phyloP scores from a whole-genome alignment of 1,140 invertebrate species.

The Drosophila saltans region DNA sequence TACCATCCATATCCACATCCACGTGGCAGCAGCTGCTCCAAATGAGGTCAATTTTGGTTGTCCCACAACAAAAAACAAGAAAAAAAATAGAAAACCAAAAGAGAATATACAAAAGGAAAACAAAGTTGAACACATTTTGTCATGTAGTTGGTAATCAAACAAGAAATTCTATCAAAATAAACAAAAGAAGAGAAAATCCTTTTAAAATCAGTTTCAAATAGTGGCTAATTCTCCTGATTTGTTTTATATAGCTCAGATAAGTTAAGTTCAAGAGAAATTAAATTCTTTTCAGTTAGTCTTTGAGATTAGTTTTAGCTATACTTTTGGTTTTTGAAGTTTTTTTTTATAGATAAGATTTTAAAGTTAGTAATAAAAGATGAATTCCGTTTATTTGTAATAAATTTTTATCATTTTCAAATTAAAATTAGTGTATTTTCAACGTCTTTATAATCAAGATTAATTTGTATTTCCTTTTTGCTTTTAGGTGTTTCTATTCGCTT shows the following conservation, averaged over 20 bases:
- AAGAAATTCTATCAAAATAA: neutral
- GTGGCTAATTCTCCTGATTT: too few relatives aligned
- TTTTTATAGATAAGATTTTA: too few relatives aligned
- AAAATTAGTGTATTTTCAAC: neutral
- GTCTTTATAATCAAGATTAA: neutral
- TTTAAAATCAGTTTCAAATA: too few relatives aligned
- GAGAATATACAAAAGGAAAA: neutral
- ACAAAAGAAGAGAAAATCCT: neutral
- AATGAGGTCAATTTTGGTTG: slow-evolving; percentile 50
- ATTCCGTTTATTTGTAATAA: too few relatives aligned
- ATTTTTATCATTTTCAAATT: too few relatives aligned
- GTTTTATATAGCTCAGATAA: neutral
- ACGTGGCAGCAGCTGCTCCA: slow-evolving; percentile 63
- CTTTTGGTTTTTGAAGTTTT: too few relatives aligned
- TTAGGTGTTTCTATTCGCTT: slow-evolving; percentile 1
- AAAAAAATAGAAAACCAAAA: neutral
- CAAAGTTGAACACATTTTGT: slow-evolving; percentile 7
- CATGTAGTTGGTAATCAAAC: neutral
- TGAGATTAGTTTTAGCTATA: too few relatives aligned
- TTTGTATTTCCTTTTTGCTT: neutral
- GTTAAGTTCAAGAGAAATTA: too few relatives aligned
- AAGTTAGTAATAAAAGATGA: too few relatives aligned
- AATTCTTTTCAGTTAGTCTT: too few relatives aligned
- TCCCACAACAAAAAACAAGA: neutral
- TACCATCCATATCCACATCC: slow-evolving; percentile 5